Conservation (phyloP, 2,113 vertebrate species). For the Toxotes chatareus region DNA sequence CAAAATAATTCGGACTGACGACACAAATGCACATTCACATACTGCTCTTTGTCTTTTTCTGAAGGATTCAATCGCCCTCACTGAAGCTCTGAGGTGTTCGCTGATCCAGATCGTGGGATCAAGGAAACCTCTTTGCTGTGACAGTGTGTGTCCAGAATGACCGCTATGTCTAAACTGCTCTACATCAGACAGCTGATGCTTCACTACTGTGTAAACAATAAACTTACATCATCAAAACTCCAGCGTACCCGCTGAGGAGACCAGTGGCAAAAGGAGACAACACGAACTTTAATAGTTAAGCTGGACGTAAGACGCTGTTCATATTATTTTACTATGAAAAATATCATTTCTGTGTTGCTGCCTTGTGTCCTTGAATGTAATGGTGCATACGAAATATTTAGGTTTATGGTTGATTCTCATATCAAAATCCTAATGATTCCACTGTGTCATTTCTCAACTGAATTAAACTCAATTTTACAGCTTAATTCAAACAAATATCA, state of each 20-base stretch:
- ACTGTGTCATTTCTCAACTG: no score
- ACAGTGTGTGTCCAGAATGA: not conserved
- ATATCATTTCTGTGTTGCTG: not conserved
- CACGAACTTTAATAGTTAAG: not conserved
- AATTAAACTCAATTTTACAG: no score
- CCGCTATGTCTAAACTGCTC: constrained; percentile 8
- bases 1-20: not conserved
- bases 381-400: not conserved
- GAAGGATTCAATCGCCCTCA: constrained; percentile 29
- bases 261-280: constrained; percentile 4
- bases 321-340: not conserved
- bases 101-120: not conserved
- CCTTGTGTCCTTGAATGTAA: not conserved
- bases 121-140: not conserved
- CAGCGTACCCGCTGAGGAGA: constrained; percentile 77
- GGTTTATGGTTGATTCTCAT: not conserved
- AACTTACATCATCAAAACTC: constrained; percentile 85
- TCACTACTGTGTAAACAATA: not conserved
- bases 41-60: constrained; percentile 10
- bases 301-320: not conserved
- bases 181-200: constrained; percentile 20
- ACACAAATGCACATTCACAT: not conserved
- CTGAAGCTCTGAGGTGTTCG: not conserved
- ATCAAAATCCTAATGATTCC: not conserved
- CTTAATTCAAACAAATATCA: no score